These are phyloP conservation scores for Drosophila carrolli DNA, from an alignment of 1,140 invertebrate genomes.

Conservation along the genomic window DNA sequence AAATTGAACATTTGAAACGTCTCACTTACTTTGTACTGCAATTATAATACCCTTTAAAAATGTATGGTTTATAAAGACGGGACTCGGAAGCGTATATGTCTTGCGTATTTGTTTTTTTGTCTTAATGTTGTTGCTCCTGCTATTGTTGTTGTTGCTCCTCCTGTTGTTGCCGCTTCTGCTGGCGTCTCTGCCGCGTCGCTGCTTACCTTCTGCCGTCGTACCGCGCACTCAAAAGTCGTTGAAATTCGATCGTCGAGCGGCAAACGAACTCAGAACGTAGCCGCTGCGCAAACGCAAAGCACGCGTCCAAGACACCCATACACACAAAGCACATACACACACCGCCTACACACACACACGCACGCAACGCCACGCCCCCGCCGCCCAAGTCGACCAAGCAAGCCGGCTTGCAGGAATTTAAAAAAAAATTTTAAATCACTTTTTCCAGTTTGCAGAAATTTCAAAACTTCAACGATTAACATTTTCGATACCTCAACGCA, in stretches of 20 bases:
- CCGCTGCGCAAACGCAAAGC: conserved; percentile 76
- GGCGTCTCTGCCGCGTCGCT: conserved; percentile 33
- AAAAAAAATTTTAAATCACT: conserved; percentile 3
- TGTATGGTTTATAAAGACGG: conserved; percentile 39
- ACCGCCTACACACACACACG: background rate
- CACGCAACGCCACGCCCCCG: conserved; percentile 6
- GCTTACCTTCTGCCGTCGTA: conserved; percentile 7
- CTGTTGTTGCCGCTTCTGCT: background rate
- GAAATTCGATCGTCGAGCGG: conserved; percentile 70
- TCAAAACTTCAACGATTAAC: background rate
- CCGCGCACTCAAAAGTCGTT: conserved; percentile 39
- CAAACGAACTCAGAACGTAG: conserved; percentile 77
- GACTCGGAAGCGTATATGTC: conserved; percentile 71
- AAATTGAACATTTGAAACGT: too few relatives aligned
- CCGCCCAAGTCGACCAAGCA: conserved; percentile 1
- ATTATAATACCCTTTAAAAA: background rate
- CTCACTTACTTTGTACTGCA: too few relatives aligned
- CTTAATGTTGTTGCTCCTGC: conserved; percentile 23
- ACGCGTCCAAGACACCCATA: conserved; percentile 54
- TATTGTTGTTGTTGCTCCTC: conserved; percentile 16
- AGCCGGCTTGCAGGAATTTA: conserved; percentile 37
- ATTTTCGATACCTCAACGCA: background rate
- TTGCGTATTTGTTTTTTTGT: conserved; percentile 27
- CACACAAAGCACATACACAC: conserved; percentile 9
- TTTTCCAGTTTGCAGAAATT: background rate